Evolutionary conservation across 2,888 invertebrate genomes (phyloP), one percentile per base, ranked within the genome.

Genomic region (Athalia rosae): DNA sequence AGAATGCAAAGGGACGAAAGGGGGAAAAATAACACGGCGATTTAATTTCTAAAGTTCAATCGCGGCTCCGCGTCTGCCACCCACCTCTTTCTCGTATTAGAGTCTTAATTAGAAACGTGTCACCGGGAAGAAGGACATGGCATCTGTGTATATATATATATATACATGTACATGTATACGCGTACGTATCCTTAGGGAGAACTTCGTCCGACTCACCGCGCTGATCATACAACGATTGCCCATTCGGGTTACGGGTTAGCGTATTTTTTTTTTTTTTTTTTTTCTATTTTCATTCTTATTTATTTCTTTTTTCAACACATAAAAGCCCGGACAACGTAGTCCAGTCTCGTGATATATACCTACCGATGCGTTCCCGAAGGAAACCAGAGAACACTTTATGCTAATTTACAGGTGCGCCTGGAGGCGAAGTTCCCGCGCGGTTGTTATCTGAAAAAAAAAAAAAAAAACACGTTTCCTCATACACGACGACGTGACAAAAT

Each of bases 361-460:
- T 28, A 28, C 53, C 53, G 53, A 28, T 28, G 28, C 28, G 28
- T 28, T 28, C 28, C 28, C 28, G 28, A 28, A 45, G 53, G 63
- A 15, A 59, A 45, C 43, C 43, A 50, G 53, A 53, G 80, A 79
- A 80, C 79, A 79, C 80, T 80, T 82, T 82, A 83, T 84, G 85
- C 83, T 82, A 85, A 84, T 85, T 76, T 80, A 82, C 84, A 83
- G 82, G 82, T 83, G 85, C 81, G 78, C 79, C 79, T 77, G 76
- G 50, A 71, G 56, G 15, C 58, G 28, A 28, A 58, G 58, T 58
- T 15, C 58, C 13, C 41, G n/a, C 4, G 56, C 43, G 43, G 69
- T 58, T 56, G 13, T 13, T 43, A 71, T 4, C 56, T 45, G 56
- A 4, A 71, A 4, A 8, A 69, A 50, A 71, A 71, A 71, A 56